A percentile compares a stretch with the other conserved stretches of the same genome.
Evolutionary conservation across 2,797 vertebrate genomes (phyloP).

Genomic region (Dromococcyx pavoninus): DNA sequence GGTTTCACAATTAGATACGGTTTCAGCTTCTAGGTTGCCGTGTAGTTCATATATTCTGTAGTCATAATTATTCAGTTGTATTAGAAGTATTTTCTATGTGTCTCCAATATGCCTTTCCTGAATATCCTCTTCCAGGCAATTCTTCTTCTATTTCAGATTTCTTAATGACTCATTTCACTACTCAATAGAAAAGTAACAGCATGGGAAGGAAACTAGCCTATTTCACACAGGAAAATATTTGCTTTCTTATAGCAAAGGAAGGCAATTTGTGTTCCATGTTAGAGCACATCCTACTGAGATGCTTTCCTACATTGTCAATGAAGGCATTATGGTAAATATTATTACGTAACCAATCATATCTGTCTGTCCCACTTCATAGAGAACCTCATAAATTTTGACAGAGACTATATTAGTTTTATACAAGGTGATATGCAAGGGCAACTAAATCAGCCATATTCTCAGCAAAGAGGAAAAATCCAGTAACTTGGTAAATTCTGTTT

Average conservation of each 20-base stretch:
- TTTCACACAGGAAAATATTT: background rate
- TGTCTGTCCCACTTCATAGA: fast-evolving
- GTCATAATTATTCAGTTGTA: background rate
- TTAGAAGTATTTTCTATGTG: background rate
- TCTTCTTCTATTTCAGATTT: background rate
- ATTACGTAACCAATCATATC: background rate
- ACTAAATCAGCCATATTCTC: too few relatives aligned
- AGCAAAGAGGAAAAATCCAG: background rate
- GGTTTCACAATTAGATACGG: background rate
- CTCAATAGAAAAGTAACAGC: background rate
- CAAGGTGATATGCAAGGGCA: too few relatives aligned
- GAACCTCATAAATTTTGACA: background rate
- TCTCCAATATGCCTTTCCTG: background rate
- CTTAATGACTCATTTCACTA: background rate
- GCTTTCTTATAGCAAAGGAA: background rate
- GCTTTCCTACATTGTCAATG: background rate
- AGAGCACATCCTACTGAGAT: background rate
- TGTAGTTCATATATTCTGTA: background rate
- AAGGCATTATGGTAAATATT: background rate
- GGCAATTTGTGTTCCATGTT: background rate
- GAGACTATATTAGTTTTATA: background rate
- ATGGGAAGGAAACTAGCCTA: background rate
- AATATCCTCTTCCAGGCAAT: background rate
- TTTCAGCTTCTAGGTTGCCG: background rate
- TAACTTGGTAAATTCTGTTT: background rate